These are phyloP conservation scores for Tetropium fuscum DNA, from an alignment of 2,888 invertebrate species.

Conservation along the genomic window DNA sequence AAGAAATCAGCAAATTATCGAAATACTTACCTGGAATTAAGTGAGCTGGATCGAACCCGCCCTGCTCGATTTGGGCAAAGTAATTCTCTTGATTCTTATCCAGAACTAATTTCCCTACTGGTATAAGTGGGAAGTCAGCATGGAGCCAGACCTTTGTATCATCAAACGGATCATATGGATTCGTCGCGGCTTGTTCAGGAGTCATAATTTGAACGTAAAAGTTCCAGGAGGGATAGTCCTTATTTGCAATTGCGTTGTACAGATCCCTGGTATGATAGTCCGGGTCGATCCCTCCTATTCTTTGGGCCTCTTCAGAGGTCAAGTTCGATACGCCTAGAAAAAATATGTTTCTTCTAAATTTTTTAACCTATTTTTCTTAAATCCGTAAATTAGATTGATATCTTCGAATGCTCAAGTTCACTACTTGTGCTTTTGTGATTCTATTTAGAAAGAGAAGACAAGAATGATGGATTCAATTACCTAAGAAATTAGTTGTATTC, in stretches of 20 bases:
- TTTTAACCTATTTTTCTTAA: neutral
- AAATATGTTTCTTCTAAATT: neutral
- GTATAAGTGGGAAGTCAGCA: conserved; percentile 86
- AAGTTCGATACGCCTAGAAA: conserved; percentile 66
- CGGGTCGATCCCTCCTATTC: conserved; percentile 82
- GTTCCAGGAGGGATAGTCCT: conserved; percentile 83
- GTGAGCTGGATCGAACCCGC: conserved; percentile 91
- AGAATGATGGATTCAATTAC: too few species aligned
- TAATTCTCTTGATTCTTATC: conserved; percentile 93
- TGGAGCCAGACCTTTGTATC: conserved; percentile 95
- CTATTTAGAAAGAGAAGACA: too few species aligned
- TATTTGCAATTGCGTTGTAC: conserved; percentile 86
- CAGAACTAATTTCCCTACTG: conserved; percentile 87
- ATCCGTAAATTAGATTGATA: too few species aligned
- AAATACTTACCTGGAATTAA: conserved; percentile 75
- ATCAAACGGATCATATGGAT: conserved; percentile 92
- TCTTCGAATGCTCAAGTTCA: too few species aligned
- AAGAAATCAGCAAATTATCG: too few species aligned
- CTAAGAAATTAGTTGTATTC: too few species aligned
- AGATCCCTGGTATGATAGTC: conserved; percentile 92
- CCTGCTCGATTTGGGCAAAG: conserved; percentile 94
- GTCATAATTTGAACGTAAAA: conserved; percentile 91
- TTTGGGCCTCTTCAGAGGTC: conserved; percentile 74
- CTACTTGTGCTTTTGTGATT: too few species aligned
- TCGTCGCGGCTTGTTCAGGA: conserved; percentile 82